A percentile compares a stretch with the other conserved stretches of the same genome.
phyloP scores from a whole-genome alignment of 2,797 vertebrate genomes.

The Bradypodion pumilum region DNA sequence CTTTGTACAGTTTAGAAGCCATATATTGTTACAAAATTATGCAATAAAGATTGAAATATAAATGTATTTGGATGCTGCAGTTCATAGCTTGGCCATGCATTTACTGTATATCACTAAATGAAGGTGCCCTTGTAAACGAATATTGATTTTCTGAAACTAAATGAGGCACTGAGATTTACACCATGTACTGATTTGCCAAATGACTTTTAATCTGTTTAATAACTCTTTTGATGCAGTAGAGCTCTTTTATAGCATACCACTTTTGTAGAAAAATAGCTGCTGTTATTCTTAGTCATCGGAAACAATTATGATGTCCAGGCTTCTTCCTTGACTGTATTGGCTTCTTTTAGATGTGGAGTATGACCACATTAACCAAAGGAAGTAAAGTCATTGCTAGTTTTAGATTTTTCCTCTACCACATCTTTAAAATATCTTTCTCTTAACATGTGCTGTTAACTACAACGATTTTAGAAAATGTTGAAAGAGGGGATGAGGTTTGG shows the following conservation, averaged over 20 bases:
- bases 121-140: constrained; percentile 31
- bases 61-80: constrained; percentile 17
- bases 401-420: constrained; percentile 24
- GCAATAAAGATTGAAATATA: constrained; percentile 39
- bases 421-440: constrained; percentile 42
- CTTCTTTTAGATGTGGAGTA: constrained; percentile 60
- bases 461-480: constrained; percentile 18
- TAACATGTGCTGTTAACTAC: constrained; percentile 4
- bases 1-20: background rate
- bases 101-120: constrained; percentile 22
- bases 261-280: constrained; percentile 55
- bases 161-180: constrained; percentile 5
- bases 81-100: constrained; percentile 10
- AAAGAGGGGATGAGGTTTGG: constrained; percentile 12
- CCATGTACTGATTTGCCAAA: constrained; percentile 24
- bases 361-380: constrained; percentile 52
- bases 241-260: constrained; percentile 38
- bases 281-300: constrained; percentile 44
- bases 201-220: constrained; percentile 33
- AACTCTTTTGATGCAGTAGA: background rate
- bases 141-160: constrained; percentile 16
- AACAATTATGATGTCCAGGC: constrained; percentile 53
- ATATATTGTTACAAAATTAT: constrained; percentile 19
- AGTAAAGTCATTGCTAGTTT: constrained; percentile 37
- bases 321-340: constrained; percentile 49